Base-by-base conservation (phyloP, 2,888 invertebrate species). In the Patella ulyssiponensis region DNA sequence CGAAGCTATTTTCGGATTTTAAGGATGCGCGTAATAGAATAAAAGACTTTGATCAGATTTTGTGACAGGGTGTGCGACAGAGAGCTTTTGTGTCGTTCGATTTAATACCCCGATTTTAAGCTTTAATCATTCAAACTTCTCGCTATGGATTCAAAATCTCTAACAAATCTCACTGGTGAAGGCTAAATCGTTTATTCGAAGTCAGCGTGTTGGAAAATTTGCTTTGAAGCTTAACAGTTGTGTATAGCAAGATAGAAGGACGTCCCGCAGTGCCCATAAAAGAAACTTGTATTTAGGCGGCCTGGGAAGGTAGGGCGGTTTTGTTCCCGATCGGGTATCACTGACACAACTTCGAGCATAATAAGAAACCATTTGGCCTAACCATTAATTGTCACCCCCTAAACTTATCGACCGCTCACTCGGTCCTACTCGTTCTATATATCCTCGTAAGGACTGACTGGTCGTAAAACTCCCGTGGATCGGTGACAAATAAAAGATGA, bases 121-220 rank as follows among this genome's bases (percentile, higher is more conserved):
- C 20, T 64, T 23, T 64, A 64, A 64, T 64, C 64, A 64, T 64
- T 64, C 64, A 64, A 64, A 23, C 23, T 64, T 64, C 64, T 64
- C 64, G 64, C 64, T 64, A 14, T 23, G 64, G 64, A 64, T 23
- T 64, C 64, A 23, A 64, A 64, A 64, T 64, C 64, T 64, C 64
- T 76, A 20, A 76, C 70, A 71, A 76, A 76, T 71, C 76, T 33
- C 71, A 76, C 58, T 54, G 71, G 58, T 71, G 54, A 71, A 51
- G 58, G 71, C 53, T 51, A 53, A 54, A 23, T 54, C 56, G 76
- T 58, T 76, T 76, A 56, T 76, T 44, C 54, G 17, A 12, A 71
- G 20, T 54, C 71, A 71, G 11, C 71, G 76, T 76, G 54, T 76
- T 51, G 76, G 71, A 71, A 76, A 76, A 76, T 76, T 71, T 56